A percentile compares a stretch with the other conserved stretches of the same genome.
phyloP scores from a whole-genome alignment of 2,888 invertebrate species.

The Epirrita christyi region DNA sequence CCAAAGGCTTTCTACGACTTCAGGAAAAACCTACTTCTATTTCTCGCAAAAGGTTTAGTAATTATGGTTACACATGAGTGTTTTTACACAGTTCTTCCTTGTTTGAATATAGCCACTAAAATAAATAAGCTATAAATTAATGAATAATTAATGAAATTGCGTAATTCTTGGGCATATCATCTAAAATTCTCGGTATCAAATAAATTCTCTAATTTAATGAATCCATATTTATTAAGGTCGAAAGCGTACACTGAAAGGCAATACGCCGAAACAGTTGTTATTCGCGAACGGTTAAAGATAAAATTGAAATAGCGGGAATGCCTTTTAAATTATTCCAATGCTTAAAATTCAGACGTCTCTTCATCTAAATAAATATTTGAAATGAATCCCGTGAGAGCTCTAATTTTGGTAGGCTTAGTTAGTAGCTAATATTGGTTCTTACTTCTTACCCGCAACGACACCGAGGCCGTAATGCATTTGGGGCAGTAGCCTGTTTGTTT shows the following conservation, averaged over 20 bases:
- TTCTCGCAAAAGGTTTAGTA: too few relatives aligned
- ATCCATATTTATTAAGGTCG: conserved; percentile 61
- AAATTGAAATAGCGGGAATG: conserved; percentile 52
- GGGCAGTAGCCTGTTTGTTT: too few relatives aligned
- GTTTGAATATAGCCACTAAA: too few relatives aligned
- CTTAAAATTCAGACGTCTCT: conserved; percentile 56
- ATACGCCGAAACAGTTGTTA: conserved; percentile 52
- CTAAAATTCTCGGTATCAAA: conserved; percentile 5
- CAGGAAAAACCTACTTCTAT: too few relatives aligned
- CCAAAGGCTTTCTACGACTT: too few relatives aligned
- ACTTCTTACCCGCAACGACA: too few relatives aligned
- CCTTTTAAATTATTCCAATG: conserved; percentile 59
- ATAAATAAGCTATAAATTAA: too few relatives aligned
- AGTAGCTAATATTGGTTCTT: conserved; percentile 29
- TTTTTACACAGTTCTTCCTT: too few relatives aligned
- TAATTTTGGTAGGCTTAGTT: conserved; percentile 50
- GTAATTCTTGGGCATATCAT: not conserved
- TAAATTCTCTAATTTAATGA: conserved; percentile 51
- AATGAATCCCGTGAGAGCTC: conserved; percentile 52
- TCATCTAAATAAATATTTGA: conserved; percentile 68
- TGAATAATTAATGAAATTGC: not conserved
- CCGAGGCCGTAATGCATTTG: too few relatives aligned
- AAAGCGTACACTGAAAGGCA: conserved; percentile 42
- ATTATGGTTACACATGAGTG: too few relatives aligned
- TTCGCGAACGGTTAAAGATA: conserved; percentile 53